Conservation (phyloP, 2,797 vertebrate genomes). For the Sorex maritimensis region DNA sequence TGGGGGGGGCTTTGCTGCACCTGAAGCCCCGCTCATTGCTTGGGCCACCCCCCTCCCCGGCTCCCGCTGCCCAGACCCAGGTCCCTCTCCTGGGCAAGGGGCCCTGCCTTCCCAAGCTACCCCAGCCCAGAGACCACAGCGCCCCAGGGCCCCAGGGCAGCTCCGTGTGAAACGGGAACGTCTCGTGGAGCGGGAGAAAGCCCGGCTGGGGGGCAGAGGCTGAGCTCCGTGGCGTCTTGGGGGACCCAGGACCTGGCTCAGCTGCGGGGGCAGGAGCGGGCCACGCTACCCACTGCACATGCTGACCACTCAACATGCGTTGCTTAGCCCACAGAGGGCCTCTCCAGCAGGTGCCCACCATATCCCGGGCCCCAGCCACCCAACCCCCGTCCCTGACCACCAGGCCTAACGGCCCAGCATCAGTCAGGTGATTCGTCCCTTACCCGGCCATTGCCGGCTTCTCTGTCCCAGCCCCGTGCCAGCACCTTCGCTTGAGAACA, state of each 20-base stretch:
- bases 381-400: no score
- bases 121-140: neutral
- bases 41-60: no score
- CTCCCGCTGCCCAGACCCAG: neutral
- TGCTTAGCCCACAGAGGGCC: slow-evolving; percentile 3
- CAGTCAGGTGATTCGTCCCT: no score
- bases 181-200: neutral
- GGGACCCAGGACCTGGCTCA: no score
- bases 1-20: neutral
- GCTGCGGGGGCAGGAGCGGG: neutral
- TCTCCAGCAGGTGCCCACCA: neutral
- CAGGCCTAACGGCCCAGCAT: neutral
- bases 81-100: neutral
- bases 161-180: neutral
- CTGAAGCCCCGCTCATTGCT: slow-evolving; percentile 26
- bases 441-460: no score
- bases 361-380: no score
- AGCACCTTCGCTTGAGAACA: no score
- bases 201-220: neutral
- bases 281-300: neutral
- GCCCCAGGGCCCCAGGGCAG: no score
- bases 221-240: neutral
- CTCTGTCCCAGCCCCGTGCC: no score
- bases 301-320: neutral
- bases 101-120: neutral